These are phyloP conservation scores for Emydura subglobosa DNA, from an alignment of 2,113 vertebrate species.

Conservation along the genomic window DNA sequence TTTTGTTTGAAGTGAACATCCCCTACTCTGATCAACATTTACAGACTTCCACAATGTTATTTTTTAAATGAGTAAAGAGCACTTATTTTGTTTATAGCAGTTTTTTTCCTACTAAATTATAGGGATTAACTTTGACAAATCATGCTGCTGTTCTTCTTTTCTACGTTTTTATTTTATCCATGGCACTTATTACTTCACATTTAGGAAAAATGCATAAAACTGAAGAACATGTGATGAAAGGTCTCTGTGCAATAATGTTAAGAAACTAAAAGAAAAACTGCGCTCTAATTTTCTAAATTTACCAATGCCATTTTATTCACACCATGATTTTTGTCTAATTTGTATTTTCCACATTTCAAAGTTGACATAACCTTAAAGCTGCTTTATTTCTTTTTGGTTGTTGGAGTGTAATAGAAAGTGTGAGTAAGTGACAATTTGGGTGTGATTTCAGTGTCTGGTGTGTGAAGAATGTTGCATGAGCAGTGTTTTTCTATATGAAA, in stretches of 20 bases:
- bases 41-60: conserved; percentile 68
- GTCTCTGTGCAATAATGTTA: conserved; percentile 95
- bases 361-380: conserved; percentile 90
- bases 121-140: conserved; percentile 84
- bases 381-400: conserved; percentile 85
- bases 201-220: conserved; percentile 75
- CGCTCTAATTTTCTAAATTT: conserved; percentile 74
- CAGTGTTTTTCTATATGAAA: conserved; percentile 83
- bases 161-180: conserved; percentile 80
- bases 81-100: conserved; percentile 86
- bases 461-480: conserved; percentile 82
- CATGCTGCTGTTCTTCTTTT: conserved; percentile 85
- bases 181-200: conserved; percentile 84
- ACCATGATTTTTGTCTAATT: conserved; percentile 67
- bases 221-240: conserved; percentile 85
- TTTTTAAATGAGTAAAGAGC: conserved; percentile 82
- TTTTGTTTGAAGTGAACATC: conserved; percentile 52
- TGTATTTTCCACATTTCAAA: conserved; percentile 87
- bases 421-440: conserved; percentile 82
- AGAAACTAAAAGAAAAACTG: conserved; percentile 52
- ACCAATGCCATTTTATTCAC: conserved; percentile 70
- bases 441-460: conserved; percentile 83
- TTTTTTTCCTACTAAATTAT: conserved; percentile 82
- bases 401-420: conserved; percentile 81
- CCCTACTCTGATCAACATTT: conserved; percentile 59